Percentiles rank a stretch among this genome's conserved stretches.
Conservation (phyloP, 1,140 invertebrate genomes). For the Luehdorfia chinensis region DNA sequence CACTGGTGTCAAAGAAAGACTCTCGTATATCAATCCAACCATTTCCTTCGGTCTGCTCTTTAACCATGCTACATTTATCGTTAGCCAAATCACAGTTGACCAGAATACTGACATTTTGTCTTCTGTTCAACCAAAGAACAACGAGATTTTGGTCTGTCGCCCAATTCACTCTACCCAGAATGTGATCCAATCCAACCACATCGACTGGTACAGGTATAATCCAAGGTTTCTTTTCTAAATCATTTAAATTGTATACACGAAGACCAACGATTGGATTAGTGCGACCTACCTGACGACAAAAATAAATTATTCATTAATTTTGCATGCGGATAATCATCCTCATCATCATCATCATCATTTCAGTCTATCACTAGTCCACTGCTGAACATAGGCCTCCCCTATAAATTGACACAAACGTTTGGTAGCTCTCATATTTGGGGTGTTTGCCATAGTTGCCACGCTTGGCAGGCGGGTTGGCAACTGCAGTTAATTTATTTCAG, state of each 20-base stretch:
- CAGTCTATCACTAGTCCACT: no score
- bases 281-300: conserved; percentile 81
- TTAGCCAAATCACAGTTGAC: conserved; percentile 75
- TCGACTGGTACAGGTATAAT: conserved; percentile 74
- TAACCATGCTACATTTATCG: conserved; percentile 68
- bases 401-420: no score
- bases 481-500: no score
- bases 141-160: conserved; percentile 82
- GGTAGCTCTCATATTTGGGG: no score
- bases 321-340: no score
- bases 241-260: conserved; percentile 77
- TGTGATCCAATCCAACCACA: conserved; percentile 71
- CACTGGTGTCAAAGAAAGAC: conserved; percentile 69
- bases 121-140: conserved; percentile 90
- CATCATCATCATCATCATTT: no score
- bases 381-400: no score
- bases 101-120: conserved; percentile 85
- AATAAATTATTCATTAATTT: no score
- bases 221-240: conserved; percentile 34
- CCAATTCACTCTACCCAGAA: conserved; percentile 85
- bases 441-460: no score
- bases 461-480: no score
- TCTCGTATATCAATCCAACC: conserved; percentile 69
- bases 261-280: conserved; percentile 86
- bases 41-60: conserved; percentile 56